A percentile compares a stretch with the other conserved stretches of the same genome.
Evolutionary conservation across 2,113 vertebrate genomes (phyloP).

Genomic region (Coptodon bakossiorum): DNA sequence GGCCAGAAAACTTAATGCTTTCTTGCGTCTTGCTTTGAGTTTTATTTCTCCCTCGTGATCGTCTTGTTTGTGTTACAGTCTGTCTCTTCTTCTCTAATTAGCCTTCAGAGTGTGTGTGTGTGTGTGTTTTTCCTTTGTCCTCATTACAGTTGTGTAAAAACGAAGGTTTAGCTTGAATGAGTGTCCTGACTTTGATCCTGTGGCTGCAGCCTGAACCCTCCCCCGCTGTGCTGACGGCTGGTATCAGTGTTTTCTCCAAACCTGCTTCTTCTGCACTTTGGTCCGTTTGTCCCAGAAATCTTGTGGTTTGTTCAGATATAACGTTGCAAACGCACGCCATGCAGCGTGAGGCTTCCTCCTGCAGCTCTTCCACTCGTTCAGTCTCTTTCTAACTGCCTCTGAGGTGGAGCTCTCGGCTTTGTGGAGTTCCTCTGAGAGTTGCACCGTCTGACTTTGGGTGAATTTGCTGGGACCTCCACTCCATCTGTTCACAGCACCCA

Average conservation of each 20-base stretch:
- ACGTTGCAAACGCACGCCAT: neutral
- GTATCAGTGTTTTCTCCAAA: neutral
- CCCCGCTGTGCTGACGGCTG: neutral
- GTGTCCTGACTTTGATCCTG: neutral
- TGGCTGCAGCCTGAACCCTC: neutral
- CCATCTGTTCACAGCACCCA: neutral
- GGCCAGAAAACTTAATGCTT: neutral
- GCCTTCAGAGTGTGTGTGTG: neutral
- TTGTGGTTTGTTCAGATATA: neutral
- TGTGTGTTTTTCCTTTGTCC: neutral
- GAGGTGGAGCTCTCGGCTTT: neutral
- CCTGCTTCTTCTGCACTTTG: neutral
- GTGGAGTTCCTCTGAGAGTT: neutral
- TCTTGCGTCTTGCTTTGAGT: neutral
- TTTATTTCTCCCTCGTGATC: neutral
- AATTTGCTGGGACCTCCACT: neutral
- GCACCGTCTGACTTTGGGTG: neutral
- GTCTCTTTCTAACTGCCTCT: neutral
- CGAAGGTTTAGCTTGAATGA: neutral
- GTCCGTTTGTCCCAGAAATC: rapidly evolving
- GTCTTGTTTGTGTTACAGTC: neutral
- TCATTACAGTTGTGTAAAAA: neutral
- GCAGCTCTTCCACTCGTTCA: neutral
- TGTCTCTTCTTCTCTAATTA: neutral
- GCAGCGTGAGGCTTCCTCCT: neutral